A percentile compares a stretch with the other conserved stretches of the same genome.
Conservation (phyloP, 1,140 invertebrate species). For the Drosophila kepulauana region DNA sequence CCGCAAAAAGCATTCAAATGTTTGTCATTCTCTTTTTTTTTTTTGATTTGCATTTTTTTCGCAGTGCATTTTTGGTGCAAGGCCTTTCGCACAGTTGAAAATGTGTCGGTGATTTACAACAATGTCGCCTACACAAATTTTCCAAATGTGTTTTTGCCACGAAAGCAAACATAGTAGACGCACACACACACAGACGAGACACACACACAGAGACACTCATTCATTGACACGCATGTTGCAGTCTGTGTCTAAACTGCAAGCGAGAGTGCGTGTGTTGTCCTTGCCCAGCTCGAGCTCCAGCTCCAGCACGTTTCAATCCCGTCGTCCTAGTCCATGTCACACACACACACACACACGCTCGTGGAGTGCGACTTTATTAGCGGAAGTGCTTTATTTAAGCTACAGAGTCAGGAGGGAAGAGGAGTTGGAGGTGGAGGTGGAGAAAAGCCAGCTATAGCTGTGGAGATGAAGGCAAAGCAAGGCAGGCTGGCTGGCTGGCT, state of each 20-base stretch:
- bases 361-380: constrained; percentile 79
- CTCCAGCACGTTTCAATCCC: constrained; percentile 25
- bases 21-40: constrained; percentile 14
- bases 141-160: constrained; percentile 82
- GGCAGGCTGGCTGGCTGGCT: constrained; percentile 6
- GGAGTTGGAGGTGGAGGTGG: not conserved
- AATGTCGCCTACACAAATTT: constrained; percentile 82
- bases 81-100: constrained; percentile 57
- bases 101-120: constrained; percentile 82
- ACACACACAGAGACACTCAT: constrained; percentile 11
- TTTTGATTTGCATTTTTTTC: constrained; percentile 27
- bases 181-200: constrained; percentile 2
- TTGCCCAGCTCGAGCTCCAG: constrained; percentile 15
- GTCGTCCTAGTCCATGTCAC: constrained; percentile 45
- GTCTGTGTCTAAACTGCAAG: constrained; percentile 59
- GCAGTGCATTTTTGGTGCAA: constrained; percentile 37
- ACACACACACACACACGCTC: constrained; percentile 24
- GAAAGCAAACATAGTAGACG: constrained; percentile 63
- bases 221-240: constrained; percentile 79
- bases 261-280: constrained; percentile 49
- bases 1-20: not conserved
- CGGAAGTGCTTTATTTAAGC: constrained; percentile 84
- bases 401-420: constrained; percentile 41
- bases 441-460: not conserved
- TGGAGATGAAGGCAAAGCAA: constrained; percentile 20